These are phyloP conservation scores for Dicaeum eximium DNA, from an alignment of 2,113 vertebrate species.

Conservation along the genomic window DNA sequence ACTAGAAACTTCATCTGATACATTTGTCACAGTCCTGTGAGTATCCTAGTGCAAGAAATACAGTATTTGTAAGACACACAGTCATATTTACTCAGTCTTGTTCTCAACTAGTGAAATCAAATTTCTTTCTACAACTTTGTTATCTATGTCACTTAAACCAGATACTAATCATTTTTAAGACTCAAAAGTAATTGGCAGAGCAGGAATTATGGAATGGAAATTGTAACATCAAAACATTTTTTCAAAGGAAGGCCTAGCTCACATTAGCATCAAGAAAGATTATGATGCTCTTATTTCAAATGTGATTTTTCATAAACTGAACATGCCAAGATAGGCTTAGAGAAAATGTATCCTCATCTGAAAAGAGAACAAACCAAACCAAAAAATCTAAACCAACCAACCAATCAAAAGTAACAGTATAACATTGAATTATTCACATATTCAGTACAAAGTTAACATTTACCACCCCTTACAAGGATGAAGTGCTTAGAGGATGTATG, in stretches of 20 bases:
- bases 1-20: conserved; percentile 94
- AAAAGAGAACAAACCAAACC: neutral
- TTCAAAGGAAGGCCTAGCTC: neutral
- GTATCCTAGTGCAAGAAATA: conserved; percentile 72
- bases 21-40: conserved; percentile 70
- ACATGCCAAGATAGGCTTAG: neutral
- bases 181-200: neutral
- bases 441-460: neutral
- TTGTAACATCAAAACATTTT: neutral
- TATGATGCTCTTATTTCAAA: neutral
- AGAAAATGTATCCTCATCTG: neutral
- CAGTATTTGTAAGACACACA: neutral
- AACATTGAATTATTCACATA: neutral
- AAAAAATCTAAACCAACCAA: neutral
- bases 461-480: neutral
- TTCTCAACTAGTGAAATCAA: neutral
- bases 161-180: neutral
- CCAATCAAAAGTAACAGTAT: neutral
- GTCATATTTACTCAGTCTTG: neutral
- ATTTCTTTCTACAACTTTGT: neutral
- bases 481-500: neutral
- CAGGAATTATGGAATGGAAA: neutral
- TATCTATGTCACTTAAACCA: neutral
- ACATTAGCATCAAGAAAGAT: neutral
- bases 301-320: neutral